Percentiles rank a stretch among this genome's conserved stretches.
These are phyloP conservation scores for Drosophila carrolli DNA, from an alignment of 1,140 invertebrate species.

Conservation along the genomic window DNA sequence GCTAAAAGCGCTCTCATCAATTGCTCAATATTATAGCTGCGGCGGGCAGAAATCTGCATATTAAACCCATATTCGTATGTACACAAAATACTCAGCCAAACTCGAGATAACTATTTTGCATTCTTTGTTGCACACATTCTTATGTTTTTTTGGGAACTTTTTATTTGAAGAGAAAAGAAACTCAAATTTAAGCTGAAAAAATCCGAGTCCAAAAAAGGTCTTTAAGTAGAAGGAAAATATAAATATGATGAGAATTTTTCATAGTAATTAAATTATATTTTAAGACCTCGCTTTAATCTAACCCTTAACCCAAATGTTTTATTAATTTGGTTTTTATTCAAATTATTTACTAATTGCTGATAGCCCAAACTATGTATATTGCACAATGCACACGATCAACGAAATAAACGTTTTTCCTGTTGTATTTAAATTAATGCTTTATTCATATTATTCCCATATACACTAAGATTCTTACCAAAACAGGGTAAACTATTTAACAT, in stretches of 20 bases:
- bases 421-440: too few species aligned
- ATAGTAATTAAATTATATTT: too few species aligned
- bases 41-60: conserved; percentile 64
- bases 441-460: too few species aligned
- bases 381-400: too few species aligned
- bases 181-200: neutral
- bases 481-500: conserved; percentile 61
- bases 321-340: too few species aligned
- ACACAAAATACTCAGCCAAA: conserved; percentile 21
- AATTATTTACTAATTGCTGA: too few species aligned
- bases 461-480: conserved; percentile 60
- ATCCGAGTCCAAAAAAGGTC: neutral
- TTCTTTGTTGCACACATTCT: conserved; percentile 26
- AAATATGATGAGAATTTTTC: too few species aligned
- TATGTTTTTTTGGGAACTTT: neutral
- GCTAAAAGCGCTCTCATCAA: conserved; percentile 63
- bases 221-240: neutral
- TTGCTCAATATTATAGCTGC: conserved; percentile 74
- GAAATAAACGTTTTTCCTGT: too few species aligned
- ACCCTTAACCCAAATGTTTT: too few species aligned
- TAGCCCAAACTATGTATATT: too few species aligned
- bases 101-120: conserved; percentile 11
- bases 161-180: neutral
- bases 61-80: conserved; percentile 34
- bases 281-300: too few species aligned